Conservation (phyloP, 2,888 invertebrate species). For the Cerastis leucographa region DNA sequence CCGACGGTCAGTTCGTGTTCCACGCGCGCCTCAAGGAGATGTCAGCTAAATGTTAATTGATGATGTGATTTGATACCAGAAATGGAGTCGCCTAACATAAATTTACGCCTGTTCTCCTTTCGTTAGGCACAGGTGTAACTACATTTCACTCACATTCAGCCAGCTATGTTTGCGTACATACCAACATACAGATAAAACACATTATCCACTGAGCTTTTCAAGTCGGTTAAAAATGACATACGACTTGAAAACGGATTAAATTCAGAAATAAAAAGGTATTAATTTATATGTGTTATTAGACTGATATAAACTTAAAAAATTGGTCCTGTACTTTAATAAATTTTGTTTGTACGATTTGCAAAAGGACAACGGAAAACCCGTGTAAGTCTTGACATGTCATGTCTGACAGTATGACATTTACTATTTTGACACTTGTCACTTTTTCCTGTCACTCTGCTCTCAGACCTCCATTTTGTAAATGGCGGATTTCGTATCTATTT, state of each 20-base stretch:
- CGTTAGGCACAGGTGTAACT: not conserved
- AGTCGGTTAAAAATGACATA: not conserved
- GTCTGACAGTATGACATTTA: not conserved
- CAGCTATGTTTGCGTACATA: not conserved
- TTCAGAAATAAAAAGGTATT: not conserved
- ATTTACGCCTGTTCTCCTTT: not conserved
- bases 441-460: not conserved
- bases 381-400: not conserved
- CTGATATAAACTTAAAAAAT: slow-evolving; percentile 2
- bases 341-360: not conserved
- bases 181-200: not conserved
- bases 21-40: too few species aligned
- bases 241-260: not conserved
- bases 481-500: not conserved
- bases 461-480: slow-evolving; percentile 14
- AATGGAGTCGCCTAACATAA: not conserved
- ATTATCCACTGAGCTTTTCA: not conserved
- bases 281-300: slow-evolving; percentile 4
- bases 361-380: not conserved
- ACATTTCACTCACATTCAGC: not conserved
- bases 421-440: slow-evolving; percentile 42
- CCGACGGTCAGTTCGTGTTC: too few species aligned
- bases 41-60: too few species aligned
- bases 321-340: slow-evolving; percentile 8
- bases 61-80: too few species aligned